Evolutionary conservation across 1,140 invertebrate species (phyloP).

Genomic region (Odontomachus brunneus): DNA sequence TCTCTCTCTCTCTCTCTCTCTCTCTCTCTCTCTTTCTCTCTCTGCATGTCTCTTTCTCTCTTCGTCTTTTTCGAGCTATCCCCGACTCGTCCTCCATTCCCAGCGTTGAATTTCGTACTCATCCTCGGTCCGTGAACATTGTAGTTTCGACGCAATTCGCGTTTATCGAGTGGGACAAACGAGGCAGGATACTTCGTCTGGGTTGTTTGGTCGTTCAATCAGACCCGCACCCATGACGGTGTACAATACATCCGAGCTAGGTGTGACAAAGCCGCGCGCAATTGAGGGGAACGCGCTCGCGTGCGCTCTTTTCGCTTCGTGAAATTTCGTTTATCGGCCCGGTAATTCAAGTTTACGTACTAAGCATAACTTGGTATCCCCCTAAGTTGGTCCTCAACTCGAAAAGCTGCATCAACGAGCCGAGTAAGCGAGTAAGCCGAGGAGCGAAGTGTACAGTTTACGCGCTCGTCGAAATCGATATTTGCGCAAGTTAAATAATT

Average conservation of each 20-base stretch:
- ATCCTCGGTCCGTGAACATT: constrained; percentile 60
- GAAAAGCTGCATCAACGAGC: too few species aligned
- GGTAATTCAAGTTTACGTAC: neutral
- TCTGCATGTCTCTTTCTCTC: neutral
- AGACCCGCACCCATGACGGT: constrained; percentile 49
- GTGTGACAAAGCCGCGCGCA: constrained; percentile 6
- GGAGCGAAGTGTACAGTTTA: too few species aligned
- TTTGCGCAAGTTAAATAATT: too few species aligned
- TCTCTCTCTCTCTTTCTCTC: neutral
- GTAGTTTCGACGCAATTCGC: constrained; percentile 65
- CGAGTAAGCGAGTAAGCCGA: too few species aligned
- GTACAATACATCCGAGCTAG: constrained; percentile 51
- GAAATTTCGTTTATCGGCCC: neutral
- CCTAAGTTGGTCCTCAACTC: too few species aligned
- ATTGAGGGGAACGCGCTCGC: constrained; percentile 8
- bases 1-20: neutral
- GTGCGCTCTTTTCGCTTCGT: neutral
- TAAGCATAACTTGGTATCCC: neutral
- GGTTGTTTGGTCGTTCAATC: constrained; percentile 63
- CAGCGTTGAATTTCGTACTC: constrained; percentile 60
- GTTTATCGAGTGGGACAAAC: constrained; percentile 69
- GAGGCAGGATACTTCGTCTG: constrained; percentile 56
- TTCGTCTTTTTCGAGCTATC: neutral
- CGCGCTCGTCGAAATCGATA: too few species aligned
- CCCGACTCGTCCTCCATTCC: constrained; percentile 36